A percentile compares a stretch with the other conserved stretches of the same genome.
Evolutionary conservation across 37 sponge, comb jelly and placozoan genomes (phyloP).

Genomic region (Lycopodina hypogea): DNA sequence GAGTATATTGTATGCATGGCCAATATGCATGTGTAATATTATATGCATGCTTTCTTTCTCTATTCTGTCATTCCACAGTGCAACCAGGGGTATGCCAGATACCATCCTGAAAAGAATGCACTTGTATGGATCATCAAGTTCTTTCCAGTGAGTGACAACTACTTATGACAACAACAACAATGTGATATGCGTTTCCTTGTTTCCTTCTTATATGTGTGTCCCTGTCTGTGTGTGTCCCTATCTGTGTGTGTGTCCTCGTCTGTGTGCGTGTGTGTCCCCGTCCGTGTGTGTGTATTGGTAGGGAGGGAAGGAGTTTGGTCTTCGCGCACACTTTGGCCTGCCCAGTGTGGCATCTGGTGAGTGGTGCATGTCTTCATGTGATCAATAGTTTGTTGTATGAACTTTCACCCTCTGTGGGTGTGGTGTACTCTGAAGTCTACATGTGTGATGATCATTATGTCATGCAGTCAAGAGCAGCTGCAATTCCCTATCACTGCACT

Average conservation of each 20-base stretch:
- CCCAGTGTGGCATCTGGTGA: conserved; percentile 87
- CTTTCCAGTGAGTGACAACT: conserved; percentile 80
- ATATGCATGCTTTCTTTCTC: not conserved
- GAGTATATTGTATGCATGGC: no score
- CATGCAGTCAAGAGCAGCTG: no score
- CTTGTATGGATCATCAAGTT: conserved; percentile 89
- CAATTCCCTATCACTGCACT: no score
- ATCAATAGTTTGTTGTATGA: not conserved
- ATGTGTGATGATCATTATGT: not conserved
- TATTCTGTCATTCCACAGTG: no score
- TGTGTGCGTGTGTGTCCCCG: not conserved
- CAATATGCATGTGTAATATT: not conserved
- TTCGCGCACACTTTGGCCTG: conserved; percentile 96
- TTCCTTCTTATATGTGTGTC: not conserved
- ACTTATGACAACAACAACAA: not conserved
- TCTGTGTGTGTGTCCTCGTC: not conserved
- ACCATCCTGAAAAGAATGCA: conserved; percentile 88
- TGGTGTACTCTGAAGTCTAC: not conserved
- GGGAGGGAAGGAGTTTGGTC: conserved; percentile 92
- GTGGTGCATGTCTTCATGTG: not conserved
- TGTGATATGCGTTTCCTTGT: not conserved
- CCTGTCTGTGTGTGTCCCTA: not conserved
- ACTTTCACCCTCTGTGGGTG: no score
- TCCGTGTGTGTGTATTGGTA: conserved; percentile 13
- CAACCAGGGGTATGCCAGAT: conserved; percentile 77